Percentiles rank a stretch among this genome's conserved stretches.
phyloP scores from a whole-genome alignment of 2,113 vertebrate species.

The Cricetomys ansorgei region DNA sequence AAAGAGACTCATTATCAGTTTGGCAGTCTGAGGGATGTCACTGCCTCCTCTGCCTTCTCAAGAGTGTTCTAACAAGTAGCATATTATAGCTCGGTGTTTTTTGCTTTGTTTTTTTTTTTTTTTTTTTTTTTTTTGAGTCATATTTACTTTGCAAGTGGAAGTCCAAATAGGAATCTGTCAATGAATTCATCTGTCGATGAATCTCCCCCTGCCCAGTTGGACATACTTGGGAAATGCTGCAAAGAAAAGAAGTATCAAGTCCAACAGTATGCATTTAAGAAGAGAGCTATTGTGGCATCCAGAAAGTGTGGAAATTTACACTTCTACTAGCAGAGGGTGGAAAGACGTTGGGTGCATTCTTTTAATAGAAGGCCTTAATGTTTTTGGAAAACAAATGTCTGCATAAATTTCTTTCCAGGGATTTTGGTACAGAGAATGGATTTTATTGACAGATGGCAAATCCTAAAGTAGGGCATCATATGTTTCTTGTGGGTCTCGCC shows the following conservation, averaged over 20 bases:
- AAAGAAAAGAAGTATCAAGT: not conserved
- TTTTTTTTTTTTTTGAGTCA: too few species aligned
- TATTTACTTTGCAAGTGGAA: constrained; percentile 46
- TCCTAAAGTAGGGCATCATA: not conserved
- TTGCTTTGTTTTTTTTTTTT: too few species aligned
- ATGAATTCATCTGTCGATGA: too few species aligned
- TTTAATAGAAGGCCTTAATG: not conserved
- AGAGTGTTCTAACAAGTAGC: not conserved
- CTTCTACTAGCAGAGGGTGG: not conserved
- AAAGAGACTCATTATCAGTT: not conserved
- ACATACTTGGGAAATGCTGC: not conserved
- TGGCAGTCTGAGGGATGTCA: fast-evolving
- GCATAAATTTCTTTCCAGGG: constrained; percentile 34
- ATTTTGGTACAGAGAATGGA: not conserved
- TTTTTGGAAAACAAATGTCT: constrained; percentile 28
- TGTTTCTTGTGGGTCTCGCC: constrained; percentile 57
- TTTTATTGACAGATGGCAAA: constrained; percentile 61
- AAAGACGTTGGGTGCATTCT: not conserved
- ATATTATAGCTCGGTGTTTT: not conserved
- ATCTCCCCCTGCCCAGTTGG: not conserved
- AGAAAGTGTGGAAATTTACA: not conserved
- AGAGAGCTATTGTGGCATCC: not conserved
- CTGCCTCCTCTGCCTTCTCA: not conserved
- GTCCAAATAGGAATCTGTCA: not conserved
- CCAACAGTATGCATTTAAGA: not conserved